Conservation (phyloP, 2,888 invertebrate genomes). For the Celastrina argiolus region DNA sequence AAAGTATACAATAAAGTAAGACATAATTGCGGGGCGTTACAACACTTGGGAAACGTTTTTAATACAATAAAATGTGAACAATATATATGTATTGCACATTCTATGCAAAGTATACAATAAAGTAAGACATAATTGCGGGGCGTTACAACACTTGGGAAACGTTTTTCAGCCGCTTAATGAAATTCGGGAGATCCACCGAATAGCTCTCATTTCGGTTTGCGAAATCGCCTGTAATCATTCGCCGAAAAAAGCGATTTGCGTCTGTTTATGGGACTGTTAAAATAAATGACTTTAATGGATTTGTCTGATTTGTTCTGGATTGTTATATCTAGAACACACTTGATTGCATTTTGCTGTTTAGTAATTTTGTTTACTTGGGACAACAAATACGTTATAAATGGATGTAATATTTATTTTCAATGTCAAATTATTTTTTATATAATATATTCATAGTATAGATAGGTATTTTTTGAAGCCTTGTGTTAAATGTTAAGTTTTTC, state of each 20-base stretch:
- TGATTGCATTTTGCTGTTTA: background rate
- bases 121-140: background rate
- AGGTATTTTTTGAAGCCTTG: too few species aligned
- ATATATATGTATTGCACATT: background rate
- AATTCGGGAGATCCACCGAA: conserved; percentile 23
- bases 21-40: background rate
- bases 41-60: background rate
- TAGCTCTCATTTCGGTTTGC: conserved; percentile 24
- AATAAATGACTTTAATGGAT: conserved; percentile 22
- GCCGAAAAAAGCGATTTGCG: conserved; percentile 23
- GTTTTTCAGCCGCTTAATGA: conserved; percentile 23
- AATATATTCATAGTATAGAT: too few species aligned
- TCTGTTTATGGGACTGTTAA: conserved; percentile 21
- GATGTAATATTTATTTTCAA: too few species aligned
- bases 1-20: background rate
- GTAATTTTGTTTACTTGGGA: background rate
- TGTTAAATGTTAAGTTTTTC: too few species aligned
- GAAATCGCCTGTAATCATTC: conserved; percentile 21
- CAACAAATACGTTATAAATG: too few species aligned
- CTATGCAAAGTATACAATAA: background rate
- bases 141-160: background rate
- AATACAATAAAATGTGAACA: too few species aligned
- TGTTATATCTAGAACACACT: background rate
- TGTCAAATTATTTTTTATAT: too few species aligned
- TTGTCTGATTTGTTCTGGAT: conserved; percentile 6